A percentile compares a stretch with the other conserved stretches of the same genome.
These are phyloP conservation scores for Limnothrissa miodon DNA, from an alignment of 2,113 vertebrate species.

Conservation along the genomic window DNA sequence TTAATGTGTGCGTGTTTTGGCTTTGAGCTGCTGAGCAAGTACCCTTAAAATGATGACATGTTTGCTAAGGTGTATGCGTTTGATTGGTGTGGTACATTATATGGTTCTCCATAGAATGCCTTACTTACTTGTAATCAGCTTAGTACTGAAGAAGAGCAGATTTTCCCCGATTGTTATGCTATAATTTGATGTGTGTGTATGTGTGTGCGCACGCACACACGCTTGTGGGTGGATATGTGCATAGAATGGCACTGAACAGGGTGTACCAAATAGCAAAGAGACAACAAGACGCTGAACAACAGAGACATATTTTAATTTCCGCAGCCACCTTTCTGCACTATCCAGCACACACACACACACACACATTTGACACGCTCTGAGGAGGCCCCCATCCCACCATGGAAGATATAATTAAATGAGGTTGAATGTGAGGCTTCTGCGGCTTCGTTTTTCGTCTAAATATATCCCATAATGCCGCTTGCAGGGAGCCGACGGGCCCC, in stretches of 20 bases:
- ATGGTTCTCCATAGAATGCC: background rate
- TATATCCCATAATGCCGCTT: slow-evolving; percentile 41
- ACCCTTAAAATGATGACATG: background rate
- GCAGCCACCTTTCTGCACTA: background rate
- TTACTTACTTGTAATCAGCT: slow-evolving; percentile 3
- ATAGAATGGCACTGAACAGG: background rate
- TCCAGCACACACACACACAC: background rate
- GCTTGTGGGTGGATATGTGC: background rate
- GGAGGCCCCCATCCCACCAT: slow-evolving; percentile 44
- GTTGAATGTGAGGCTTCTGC: slow-evolving; percentile 37
- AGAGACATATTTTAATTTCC: background rate
- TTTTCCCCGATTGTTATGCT: slow-evolving; percentile 1
- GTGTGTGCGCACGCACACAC: background rate
- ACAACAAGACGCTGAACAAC: background rate
- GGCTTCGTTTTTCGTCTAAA: slow-evolving; percentile 45
- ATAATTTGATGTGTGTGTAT: background rate
- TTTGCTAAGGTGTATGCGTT: background rate
- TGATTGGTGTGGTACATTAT: background rate
- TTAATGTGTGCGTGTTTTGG: background rate
- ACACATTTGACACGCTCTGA: slow-evolving; percentile 27
- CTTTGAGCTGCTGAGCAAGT: background rate
- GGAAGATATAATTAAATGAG: slow-evolving; percentile 54
- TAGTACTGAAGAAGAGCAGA: background rate
- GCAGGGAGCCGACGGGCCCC: slow-evolving; percentile 23
- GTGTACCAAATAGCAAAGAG: background rate